Evolutionary conservation across 2,113 vertebrate genomes (phyloP).

Genomic region (Corydoras maculifer): DNA sequence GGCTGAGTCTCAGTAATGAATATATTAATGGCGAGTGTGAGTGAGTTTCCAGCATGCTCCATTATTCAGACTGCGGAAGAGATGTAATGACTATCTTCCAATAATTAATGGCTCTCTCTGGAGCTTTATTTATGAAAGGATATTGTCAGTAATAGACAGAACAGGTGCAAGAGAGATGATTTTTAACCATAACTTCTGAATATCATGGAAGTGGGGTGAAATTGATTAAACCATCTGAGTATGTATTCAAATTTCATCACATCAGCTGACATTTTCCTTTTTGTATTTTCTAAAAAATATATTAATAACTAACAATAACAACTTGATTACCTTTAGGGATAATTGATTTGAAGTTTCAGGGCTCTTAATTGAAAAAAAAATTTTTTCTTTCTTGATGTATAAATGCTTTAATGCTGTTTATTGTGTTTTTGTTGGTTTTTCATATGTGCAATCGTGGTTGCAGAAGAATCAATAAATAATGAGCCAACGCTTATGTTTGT

Average conservation of each 20-base stretch:
- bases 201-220: conserved; percentile 38
- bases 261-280: conserved; percentile 4
- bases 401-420: no score
- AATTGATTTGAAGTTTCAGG: no score
- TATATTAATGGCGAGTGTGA: conserved; percentile 51
- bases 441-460: no score
- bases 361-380: no score
- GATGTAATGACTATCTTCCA: conserved; percentile 55
- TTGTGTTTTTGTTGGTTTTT: no score
- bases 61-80: conserved; percentile 56
- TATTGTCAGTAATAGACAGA: conserved; percentile 48
- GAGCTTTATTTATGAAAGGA: conserved; percentile 54
- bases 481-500: no score
- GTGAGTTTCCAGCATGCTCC: conserved; percentile 47
- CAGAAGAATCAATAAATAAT: no score
- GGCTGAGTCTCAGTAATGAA: conserved; percentile 46
- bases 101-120: conserved; percentile 61
- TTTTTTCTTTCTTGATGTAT: no score
- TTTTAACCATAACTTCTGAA: conserved; percentile 44
- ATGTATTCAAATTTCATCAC: conserved; percentile 3
- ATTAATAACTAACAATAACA: no score
- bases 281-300: no score
- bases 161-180: conserved; percentile 20
- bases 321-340: no score
- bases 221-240: conserved; percentile 19